Conservation (phyloP, 2,113 vertebrate species). For the Pyrgilauda ruficollis region DNA sequence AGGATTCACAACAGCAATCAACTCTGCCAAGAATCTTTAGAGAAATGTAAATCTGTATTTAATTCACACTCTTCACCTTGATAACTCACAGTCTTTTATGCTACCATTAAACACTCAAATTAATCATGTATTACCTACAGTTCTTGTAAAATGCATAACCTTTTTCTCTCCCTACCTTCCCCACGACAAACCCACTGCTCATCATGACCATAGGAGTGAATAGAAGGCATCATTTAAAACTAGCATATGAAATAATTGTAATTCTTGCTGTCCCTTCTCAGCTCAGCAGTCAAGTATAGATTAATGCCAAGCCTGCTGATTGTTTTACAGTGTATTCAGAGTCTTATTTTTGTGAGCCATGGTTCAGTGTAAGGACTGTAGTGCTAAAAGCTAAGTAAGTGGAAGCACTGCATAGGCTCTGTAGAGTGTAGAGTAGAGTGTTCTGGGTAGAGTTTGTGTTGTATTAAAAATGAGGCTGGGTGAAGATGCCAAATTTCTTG, state of each 20-base stretch:
- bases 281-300: background rate
- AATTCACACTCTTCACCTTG: background rate
- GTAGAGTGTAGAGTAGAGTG: background rate
- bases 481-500: background rate
- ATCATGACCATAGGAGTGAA: background rate
- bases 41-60: background rate
- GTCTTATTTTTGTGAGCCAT: background rate
- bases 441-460: background rate
- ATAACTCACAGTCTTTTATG: background rate
- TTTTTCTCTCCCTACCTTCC: background rate
- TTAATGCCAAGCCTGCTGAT: background rate
- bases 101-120: background rate
- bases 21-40: background rate
- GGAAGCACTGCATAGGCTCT: background rate
- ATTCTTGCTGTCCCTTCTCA: background rate
- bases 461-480: background rate
- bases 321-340: background rate
- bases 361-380: background rate
- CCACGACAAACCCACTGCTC: background rate
- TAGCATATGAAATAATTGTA: background rate
- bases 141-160: background rate
- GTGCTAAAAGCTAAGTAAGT: background rate
- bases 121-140: background rate
- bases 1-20: background rate
- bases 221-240: background rate